These are phyloP conservation scores for Diorhabda sublineata DNA, from an alignment of 1,140 invertebrate genomes.

Conservation along the genomic window DNA sequence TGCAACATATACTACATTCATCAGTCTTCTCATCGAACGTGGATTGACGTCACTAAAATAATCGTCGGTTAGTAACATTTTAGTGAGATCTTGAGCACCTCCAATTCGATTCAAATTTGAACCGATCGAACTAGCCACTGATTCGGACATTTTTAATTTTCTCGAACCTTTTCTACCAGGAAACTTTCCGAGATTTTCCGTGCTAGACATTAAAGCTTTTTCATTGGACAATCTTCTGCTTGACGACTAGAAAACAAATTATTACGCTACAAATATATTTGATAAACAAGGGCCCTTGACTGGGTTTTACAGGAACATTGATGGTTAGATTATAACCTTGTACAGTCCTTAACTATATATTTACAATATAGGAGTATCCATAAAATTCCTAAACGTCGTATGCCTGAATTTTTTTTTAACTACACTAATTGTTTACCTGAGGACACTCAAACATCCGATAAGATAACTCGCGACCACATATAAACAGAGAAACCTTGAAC, in stretches of 20 bases:
- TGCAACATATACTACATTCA: constrained; percentile 97
- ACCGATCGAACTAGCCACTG: constrained; percentile 83
- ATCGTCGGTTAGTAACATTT: constrained; percentile 88
- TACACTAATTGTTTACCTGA: no score
- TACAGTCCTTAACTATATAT: no score
- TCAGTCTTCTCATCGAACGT: constrained; percentile 88
- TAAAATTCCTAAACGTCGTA: no score
- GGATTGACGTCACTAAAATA: constrained; percentile 98
- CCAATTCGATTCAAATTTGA: constrained; percentile 77
- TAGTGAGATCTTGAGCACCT: constrained; percentile 69
- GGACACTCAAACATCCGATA: no score
- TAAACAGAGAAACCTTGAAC: no score
- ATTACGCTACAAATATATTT: no score
- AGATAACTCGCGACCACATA: no score
- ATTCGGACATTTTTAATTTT: constrained; percentile 77
- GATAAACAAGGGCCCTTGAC: no score
- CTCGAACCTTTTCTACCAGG: constrained; percentile 55
- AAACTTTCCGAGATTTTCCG: constrained; percentile 59
- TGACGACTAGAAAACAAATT: constrained; percentile 48
- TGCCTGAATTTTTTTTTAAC: no score
- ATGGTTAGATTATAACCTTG: no score
- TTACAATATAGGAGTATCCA: no score
- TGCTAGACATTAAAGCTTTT: constrained; percentile 73
- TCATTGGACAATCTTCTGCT: constrained; percentile 72
- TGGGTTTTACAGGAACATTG: no score